phyloP scores from a whole-genome alignment of 2,888 invertebrate genomes.

The Hoplodrina blanda region DNA sequence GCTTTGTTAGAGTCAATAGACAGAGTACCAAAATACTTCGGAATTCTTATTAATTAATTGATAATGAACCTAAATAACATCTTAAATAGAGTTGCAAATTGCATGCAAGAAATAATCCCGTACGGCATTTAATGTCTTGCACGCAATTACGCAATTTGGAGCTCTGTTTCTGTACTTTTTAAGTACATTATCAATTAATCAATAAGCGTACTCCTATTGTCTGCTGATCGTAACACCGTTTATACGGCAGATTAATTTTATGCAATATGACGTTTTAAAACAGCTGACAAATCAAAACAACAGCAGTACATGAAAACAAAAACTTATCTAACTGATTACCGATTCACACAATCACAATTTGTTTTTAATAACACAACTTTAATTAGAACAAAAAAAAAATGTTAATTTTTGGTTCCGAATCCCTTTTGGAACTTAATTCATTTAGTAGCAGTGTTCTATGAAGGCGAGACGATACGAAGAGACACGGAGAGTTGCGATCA shows the following conservation, averaged over 20 bases:
- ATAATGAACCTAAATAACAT: not conserved
- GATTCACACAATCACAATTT: conserved; percentile 44
- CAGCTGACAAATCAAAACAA: conserved; percentile 25
- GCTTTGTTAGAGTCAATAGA: not conserved
- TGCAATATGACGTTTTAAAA: conserved; percentile 13
- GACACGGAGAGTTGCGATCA: not conserved
- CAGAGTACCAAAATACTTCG: too few relatives aligned
- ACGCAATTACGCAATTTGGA: not conserved
- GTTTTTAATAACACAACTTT: conserved; percentile 47
- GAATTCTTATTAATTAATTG: too few relatives aligned
- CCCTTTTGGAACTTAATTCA: conserved; percentile 44
- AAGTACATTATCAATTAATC: not conserved
- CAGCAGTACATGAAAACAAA: conserved; percentile 31
- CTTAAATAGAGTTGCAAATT: not conserved
- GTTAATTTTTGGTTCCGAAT: conserved; percentile 50
- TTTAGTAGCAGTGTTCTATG: conserved; percentile 47
- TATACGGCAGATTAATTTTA: not conserved
- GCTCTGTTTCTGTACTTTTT: not conserved
- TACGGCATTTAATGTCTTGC: not conserved
- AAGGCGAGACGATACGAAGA: conserved; percentile 29
- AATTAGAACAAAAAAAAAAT: conserved; percentile 44
- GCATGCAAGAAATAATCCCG: not conserved
- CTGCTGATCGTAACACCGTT: not conserved
- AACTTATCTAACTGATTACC: conserved; percentile 24
- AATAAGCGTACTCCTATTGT: too few relatives aligned